Base-by-base conservation (phyloP, 2,888 invertebrate species). In the Ceraclea dissimilis region DNA sequence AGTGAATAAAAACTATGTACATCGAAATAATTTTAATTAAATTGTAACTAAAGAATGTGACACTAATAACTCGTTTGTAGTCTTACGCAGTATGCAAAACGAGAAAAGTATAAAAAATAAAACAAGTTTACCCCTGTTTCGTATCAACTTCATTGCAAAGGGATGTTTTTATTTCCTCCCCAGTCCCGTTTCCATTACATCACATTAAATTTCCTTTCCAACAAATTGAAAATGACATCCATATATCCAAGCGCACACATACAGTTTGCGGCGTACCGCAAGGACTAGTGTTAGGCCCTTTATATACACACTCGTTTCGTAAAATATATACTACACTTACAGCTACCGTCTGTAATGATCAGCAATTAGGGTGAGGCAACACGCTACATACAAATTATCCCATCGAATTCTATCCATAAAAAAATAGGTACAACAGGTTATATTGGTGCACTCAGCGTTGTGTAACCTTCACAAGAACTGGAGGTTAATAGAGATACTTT, bases 141-240 rank as follows among this genome's bases (percentile, higher is more conserved):
- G 10, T 26, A 26, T 26, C 26, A 26, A 39, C 39, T 39, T 39
- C 39, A 39, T 39, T 39, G 39, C 13, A 39, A 13, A 39, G 39
- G 39, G 39, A 39, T 39, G 39, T 39, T 39, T 39, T 39, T 39
- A 39, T 39, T 39, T 39, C 39, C 39, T 39, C 39, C 39, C 13
- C 5, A 39, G 39, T 13, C 39, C 13, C 39, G 39, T 8, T 39
- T 39, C 39, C 39, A 39, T 39, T 39, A 39, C 39, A 39, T 39
- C 13, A 16, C 39, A 39, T 39, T 39, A 39, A 39, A 39, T 39
- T 39, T 39, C 39, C 39, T 39, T 8, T 39, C 39, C 39, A 39
- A 39, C 39, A 39, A 39, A 39, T 39, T 39, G 39, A 39, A 39
- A 39, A 39, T 39, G 39, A 39, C 39, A 39, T 39, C 39, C 39